Conservation (phyloP, 1,140 invertebrate genomes). For the Nasonia vitripennis region DNA sequence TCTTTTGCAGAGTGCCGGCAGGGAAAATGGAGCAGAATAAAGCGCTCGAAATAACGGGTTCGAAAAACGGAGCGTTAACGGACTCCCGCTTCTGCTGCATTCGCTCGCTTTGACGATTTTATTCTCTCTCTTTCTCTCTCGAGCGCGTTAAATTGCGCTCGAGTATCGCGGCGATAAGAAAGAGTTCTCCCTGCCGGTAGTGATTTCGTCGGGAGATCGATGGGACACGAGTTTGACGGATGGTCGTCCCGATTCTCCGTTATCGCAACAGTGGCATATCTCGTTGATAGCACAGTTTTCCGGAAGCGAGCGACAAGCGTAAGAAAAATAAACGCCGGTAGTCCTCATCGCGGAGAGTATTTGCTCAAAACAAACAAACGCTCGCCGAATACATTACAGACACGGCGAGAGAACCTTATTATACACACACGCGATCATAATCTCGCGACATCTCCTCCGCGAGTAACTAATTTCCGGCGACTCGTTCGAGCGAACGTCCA, state of each 20-base stretch:
- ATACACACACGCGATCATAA: conserved; percentile 1
- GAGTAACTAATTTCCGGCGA: conserved; percentile 26
- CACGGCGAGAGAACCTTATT: not conserved
- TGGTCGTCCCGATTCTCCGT: no score
- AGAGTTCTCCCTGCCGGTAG: no score
- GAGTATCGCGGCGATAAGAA: no score
- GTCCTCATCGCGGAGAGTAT: conserved; percentile 2
- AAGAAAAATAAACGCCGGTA: not conserved
- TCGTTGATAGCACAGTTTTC: no score
- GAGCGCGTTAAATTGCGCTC: no score
- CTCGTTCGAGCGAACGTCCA: conserved; percentile 17
- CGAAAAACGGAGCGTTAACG: conserved; percentile 4
- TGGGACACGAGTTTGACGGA: no score
- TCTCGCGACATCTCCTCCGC: not conserved
- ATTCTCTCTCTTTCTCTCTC: not conserved
- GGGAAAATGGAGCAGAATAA: conserved; percentile 37
- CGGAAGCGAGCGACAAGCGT: no score
- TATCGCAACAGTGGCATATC: no score
- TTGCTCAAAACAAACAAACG: conserved; percentile 23
- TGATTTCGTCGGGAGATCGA: no score
- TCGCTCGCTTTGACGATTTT: not conserved
- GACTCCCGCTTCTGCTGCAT: not conserved
- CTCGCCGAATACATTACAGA: not conserved
- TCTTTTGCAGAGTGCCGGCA: not conserved
- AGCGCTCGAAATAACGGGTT: conserved; percentile 16